phyloP scores from a whole-genome alignment of 1,140 invertebrate species.

The Marisa cornuarietis region DNA sequence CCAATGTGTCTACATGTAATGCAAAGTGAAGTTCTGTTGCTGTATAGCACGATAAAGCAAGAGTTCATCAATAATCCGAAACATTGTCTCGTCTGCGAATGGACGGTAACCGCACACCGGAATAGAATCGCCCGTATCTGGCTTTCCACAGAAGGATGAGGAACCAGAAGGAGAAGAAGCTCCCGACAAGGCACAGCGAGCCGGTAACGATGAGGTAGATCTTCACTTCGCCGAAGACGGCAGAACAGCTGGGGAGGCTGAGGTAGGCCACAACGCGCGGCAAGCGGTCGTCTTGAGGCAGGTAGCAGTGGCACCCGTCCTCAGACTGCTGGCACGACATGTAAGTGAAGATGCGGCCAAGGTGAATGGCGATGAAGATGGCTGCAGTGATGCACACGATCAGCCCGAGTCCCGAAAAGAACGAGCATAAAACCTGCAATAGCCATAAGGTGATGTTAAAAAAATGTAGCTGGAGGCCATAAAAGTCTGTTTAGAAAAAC shows the following conservation, averaged over 20 bases:
- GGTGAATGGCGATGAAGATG: slow-evolving; percentile 42
- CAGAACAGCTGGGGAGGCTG: slow-evolving; percentile 19
- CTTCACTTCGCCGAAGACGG: slow-evolving; percentile 31
- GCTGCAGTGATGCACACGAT: slow-evolving; percentile 39
- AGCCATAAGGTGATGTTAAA: not conserved
- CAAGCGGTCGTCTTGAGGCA: slow-evolving; percentile 14
- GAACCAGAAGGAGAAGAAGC: slow-evolving; percentile 33
- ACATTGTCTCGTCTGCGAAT: not conserved
- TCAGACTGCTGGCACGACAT: slow-evolving; percentile 21
- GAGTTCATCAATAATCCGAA: no score
- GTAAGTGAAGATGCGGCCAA: slow-evolving; percentile 34
- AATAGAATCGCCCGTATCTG: slow-evolving; percentile 36
- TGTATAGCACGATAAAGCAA: no score
- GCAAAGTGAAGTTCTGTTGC: no score
- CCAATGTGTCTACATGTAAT: no score
- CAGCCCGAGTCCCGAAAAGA: slow-evolving; percentile 32
- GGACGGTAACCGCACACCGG: slow-evolving; percentile 25
- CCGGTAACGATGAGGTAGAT: slow-evolving; percentile 31
- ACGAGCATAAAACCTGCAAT: slow-evolving; percentile 39
- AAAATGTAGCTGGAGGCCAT: no score
- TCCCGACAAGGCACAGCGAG: slow-evolving; percentile 31
- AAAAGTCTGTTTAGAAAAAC: no score
- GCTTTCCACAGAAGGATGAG: slow-evolving; percentile 36
- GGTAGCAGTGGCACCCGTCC: slow-evolving; percentile 22
- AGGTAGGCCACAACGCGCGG: slow-evolving; percentile 23